Conservation (phyloP, 2,888 invertebrate species). For the Archips crataeganus region DNA sequence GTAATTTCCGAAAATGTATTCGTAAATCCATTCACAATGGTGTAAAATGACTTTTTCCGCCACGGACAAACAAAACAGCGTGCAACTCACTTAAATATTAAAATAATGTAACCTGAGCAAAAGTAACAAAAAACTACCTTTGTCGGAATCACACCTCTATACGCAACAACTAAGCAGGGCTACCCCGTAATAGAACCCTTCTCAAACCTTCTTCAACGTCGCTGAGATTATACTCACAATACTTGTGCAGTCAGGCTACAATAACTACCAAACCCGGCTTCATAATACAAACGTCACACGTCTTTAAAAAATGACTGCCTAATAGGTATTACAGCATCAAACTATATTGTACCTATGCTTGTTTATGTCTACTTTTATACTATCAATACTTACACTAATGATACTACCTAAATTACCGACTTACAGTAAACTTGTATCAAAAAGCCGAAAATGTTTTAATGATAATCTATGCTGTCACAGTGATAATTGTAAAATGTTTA, state of each 20-base stretch:
- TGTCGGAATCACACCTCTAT: constrained; percentile 8
- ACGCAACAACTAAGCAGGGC: constrained; percentile 3
- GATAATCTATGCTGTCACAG: no score
- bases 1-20: no score
- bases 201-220: constrained; percentile 47
- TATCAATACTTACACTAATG: no score
- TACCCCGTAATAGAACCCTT: constrained; percentile 39
- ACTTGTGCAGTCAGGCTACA: neutral
- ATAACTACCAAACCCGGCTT: neutral
- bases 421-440: no score
- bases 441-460: no score
- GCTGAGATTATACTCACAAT: constrained; percentile 22
- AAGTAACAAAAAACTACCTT: constrained; percentile 12
- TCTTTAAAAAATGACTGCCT: neutral
- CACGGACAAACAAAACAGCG: neutral
- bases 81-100: neutral
- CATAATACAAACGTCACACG: constrained; percentile 12
- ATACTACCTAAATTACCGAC: no score
- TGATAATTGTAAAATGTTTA: no score
- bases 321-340: no score
- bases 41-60: neutral
- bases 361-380: no score
- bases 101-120: constrained; percentile 1
- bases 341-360: no score
- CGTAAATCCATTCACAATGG: neutral